Conservation (phyloP, 2,797 vertebrate genomes). For the Enoplosus armatus region DNA sequence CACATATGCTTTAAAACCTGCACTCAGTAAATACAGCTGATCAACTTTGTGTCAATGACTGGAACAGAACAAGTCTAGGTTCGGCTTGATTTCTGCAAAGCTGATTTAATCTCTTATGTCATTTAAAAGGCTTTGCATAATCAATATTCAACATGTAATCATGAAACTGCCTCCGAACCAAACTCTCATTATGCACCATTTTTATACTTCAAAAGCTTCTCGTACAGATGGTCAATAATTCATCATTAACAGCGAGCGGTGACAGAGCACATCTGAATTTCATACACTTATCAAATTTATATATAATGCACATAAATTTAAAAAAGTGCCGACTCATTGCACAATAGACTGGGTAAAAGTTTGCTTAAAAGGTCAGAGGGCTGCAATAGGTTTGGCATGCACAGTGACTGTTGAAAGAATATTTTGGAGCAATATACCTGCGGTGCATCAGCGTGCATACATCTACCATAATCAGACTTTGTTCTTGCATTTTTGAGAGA, state of each 20-base stretch:
- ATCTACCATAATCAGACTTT: background rate
- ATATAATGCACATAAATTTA: constrained; percentile 37
- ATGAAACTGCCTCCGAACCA: constrained; percentile 49
- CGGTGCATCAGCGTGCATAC: background rate
- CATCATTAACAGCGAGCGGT: constrained; percentile 55
- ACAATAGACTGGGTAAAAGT: background rate
- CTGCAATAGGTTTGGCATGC: constrained; percentile 21
- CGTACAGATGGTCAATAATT: constrained; percentile 68
- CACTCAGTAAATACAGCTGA: background rate
- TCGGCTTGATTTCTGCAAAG: constrained; percentile 19
- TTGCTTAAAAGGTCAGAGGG: constrained; percentile 43
- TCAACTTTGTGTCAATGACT: constrained; percentile 14
- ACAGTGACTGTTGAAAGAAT: background rate
- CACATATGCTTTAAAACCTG: background rate
- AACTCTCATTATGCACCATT: constrained; percentile 61
- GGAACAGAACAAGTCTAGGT: constrained; percentile 14
- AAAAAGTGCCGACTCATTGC: constrained; percentile 16
- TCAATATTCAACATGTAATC: constrained; percentile 64
- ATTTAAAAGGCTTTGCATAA: constrained; percentile 64
- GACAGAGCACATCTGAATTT: constrained; percentile 53
- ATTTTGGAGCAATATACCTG: constrained; percentile 10
- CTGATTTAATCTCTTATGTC: constrained; percentile 50
- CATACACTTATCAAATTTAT: constrained; percentile 43
- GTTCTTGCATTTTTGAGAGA: background rate
- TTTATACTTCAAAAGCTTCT: constrained; percentile 65